Evolutionary conservation across 2,797 vertebrate species (phyloP).

Genomic region (Neosalanx taihuensis): DNA sequence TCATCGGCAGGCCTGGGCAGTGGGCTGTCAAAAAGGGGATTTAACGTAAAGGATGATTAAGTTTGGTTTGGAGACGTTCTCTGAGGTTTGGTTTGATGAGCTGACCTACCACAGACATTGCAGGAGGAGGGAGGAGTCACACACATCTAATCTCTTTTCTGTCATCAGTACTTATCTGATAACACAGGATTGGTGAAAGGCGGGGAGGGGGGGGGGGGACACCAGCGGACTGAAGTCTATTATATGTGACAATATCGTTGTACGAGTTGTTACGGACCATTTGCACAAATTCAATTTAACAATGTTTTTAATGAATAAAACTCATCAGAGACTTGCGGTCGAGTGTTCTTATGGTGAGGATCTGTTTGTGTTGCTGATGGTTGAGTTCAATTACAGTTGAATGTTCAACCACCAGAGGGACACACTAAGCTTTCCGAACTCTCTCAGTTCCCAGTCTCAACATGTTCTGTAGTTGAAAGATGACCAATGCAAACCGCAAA

Average conservation of each 20-base stretch:
- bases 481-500: neutral
- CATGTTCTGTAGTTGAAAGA: neutral
- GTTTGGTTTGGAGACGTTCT: no score
- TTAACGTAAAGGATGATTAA: no score
- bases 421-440: neutral
- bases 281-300: conserved; percentile 11
- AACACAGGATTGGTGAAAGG: conserved; percentile 20
- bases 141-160: neutral
- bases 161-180: conserved; percentile 27
- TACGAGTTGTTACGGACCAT: conserved; percentile 21
- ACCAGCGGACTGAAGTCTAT: neutral
- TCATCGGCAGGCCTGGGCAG: neutral
- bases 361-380: no score
- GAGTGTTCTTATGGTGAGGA: neutral
- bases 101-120: neutral
- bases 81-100: neutral
- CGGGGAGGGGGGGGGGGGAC: no score
- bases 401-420: neutral
- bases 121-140: neutral
- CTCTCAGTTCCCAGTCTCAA: neutral
- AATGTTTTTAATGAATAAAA: conserved; percentile 19
- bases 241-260: neutral
- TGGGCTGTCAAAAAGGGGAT: no score
- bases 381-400: no score
- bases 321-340: neutral